These are phyloP conservation scores for Protodeltote pygarga DNA, from an alignment of 2,888 invertebrate genomes.

Conservation along the genomic window DNA sequence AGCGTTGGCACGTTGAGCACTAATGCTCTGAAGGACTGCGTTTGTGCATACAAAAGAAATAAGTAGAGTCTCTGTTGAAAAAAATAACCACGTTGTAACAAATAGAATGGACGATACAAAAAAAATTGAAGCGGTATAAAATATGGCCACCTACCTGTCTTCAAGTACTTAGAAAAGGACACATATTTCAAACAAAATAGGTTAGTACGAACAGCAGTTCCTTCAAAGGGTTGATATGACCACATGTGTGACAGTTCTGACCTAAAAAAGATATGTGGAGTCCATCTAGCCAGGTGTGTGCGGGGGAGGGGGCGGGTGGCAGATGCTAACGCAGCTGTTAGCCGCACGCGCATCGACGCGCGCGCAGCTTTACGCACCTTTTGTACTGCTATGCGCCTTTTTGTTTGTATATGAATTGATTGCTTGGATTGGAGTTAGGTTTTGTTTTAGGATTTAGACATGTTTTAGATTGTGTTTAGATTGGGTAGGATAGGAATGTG, in stretches of 20 bases:
- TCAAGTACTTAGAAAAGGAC: not conserved
- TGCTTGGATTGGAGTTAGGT: slow-evolving; percentile 22
- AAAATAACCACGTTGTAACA: no score
- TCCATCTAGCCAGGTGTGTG: slow-evolving; percentile 46
- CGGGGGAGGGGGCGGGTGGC: slow-evolving; percentile 49
- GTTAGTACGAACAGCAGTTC: not conserved
- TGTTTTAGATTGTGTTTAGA: no score
- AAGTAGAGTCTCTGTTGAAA: no score
- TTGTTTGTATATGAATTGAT: slow-evolving; percentile 37
- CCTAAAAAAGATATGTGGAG: slow-evolving; percentile 46
- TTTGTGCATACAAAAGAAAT: no score
- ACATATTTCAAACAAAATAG: not conserved
- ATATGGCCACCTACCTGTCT: slow-evolving; percentile 11
- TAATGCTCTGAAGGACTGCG: no score
- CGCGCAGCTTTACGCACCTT: slow-evolving; percentile 61
- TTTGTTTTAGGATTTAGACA: not conserved
- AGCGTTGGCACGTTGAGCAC: no score
- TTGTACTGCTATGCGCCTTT: slow-evolving; percentile 55
- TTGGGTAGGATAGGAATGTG: no score
- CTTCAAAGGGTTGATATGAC: not conserved
- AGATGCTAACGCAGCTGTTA: slow-evolving; percentile 66
- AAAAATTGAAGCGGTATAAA: no score
- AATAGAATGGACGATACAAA: no score
- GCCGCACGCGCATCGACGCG: slow-evolving; percentile 44
- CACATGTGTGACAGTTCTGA: slow-evolving; percentile 27